phyloP scores from a whole-genome alignment of 2,888 invertebrate species.

The Watsonalla cultraria region DNA sequence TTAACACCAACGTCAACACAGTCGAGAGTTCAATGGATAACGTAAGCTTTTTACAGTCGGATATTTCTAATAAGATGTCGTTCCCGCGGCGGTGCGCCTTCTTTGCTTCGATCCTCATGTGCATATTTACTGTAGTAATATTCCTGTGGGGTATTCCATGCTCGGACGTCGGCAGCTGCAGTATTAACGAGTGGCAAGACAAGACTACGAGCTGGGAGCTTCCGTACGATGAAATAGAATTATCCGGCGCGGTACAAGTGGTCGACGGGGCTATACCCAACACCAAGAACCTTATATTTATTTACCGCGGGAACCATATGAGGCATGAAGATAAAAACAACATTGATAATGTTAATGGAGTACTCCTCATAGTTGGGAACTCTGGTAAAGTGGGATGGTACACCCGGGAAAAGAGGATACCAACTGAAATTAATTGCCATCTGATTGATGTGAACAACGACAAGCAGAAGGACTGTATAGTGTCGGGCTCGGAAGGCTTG shows the following conservation, averaged over 20 bases:
- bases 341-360: slow-evolving; percentile 79
- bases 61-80: slow-evolving; percentile 80
- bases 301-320: slow-evolving; percentile 84
- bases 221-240: slow-evolving; percentile 83
- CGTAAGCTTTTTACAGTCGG: slow-evolving; percentile 69
- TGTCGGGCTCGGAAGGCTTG: slow-evolving; percentile 83
- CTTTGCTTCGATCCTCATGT: slow-evolving; percentile 83
- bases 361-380: slow-evolving; percentile 83
- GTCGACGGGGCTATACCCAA: slow-evolving; percentile 81
- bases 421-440: slow-evolving; percentile 85
- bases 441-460: slow-evolving; percentile 85
- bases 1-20: slow-evolving; percentile 66
- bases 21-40: slow-evolving; percentile 72
- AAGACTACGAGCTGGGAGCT: slow-evolving; percentile 84
- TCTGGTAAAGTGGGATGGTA: slow-evolving; percentile 87
- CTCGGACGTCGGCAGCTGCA: slow-evolving; percentile 83
- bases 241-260: slow-evolving; percentile 84
- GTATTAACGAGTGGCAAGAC: slow-evolving; percentile 72
- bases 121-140: slow-evolving; percentile 83
- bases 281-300: slow-evolving; percentile 84
- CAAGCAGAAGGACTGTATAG: slow-evolving; percentile 85
- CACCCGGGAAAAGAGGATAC: slow-evolving; percentile 82
- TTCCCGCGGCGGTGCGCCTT: slow-evolving; percentile 83
- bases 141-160: slow-evolving; percentile 89
- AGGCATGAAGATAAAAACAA: slow-evolving; percentile 67